Percentiles rank a stretch among this genome's conserved stretches.
Evolutionary conservation across 1,140 invertebrate genomes (phyloP).

Genomic region (Hyposmocoma kahamanoa): DNA sequence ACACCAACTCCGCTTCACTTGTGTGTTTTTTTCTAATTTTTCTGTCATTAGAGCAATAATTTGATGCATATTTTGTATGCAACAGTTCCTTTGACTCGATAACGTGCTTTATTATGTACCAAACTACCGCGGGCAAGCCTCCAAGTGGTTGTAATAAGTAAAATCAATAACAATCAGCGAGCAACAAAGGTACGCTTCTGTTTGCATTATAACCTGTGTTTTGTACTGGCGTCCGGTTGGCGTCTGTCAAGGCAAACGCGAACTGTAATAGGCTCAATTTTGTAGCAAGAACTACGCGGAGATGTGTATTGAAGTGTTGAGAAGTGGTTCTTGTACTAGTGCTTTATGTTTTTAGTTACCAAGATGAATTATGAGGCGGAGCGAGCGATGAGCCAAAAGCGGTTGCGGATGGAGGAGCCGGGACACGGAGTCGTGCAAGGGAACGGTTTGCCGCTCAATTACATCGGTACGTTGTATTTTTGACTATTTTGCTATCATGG

Average conservation of each 20-base stretch:
- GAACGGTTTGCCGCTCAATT: conserved; percentile 70
- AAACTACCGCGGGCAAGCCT: conserved; percentile 43
- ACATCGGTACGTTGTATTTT: conserved; percentile 51
- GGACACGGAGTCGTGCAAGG: conserved; percentile 69
- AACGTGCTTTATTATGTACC: conserved; percentile 61
- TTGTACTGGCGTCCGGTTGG: conserved; percentile 71
- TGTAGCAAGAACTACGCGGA: conserved; percentile 26
- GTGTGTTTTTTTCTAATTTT: conserved; percentile 72
- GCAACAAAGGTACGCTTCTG: conserved; percentile 73
- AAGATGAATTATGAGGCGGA: conserved; percentile 74
- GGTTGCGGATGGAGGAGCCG: conserved; percentile 71
- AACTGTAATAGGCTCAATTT: conserved; percentile 41
- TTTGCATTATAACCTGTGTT: conserved; percentile 74
- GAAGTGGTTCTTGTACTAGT: conserved; percentile 28
- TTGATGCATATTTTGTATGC: conserved; percentile 68
- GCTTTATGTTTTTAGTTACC: conserved; percentile 60
- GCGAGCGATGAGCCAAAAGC: conserved; percentile 71
- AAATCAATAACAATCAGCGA: conserved; percentile 71
- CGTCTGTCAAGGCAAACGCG: conserved; percentile 65
- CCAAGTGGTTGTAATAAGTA: conserved; percentile 61
- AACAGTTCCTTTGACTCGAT: conserved; percentile 64
- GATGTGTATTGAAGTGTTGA: conserved; percentile 28
- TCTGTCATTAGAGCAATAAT: conserved; percentile 65
- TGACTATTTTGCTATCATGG: background rate
- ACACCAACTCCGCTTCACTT: conserved; percentile 65